Base-by-base conservation (phyloP, 2,113 vertebrate genomes). In the Macroglossus sobrinus region DNA sequence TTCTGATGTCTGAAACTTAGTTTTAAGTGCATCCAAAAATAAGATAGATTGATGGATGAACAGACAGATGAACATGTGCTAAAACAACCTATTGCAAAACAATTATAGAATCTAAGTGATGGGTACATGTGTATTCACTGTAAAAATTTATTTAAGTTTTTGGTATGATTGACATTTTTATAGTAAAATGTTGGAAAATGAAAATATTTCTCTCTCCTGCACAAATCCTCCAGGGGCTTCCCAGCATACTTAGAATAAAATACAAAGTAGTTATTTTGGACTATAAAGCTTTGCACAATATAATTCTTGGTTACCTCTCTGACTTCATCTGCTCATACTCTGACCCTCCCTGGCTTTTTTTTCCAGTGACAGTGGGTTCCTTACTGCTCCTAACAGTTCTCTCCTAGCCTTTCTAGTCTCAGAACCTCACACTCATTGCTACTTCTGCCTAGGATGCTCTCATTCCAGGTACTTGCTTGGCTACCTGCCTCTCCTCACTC, bases 11-110 rank as follows among this genome's bases (percentile, higher is more conserved):
- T 71, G 21, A 74, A 78, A 38, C 6, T 92, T 66, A 69, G 86
- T 84, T 84, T 80, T 22, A 92, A 95, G 13, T 30, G 7, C 35
- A 64, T 75, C 9, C 75, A 57, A 78, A 87, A 91, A 72, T 59
- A 85, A 74, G 7, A 72, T 50, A 7, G 5, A 50, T 50, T 84
- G 71, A 71, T 53, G 21, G 28, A 66, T 79, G 68, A 87, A 92
- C 11, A 57, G 40, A 84, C 18, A 71, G 68, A 64, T 47, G 71
- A n/a, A 79, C 53, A 28, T 24, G 11, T 84, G 19, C 12, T 91
- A 69, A 55, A 78, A 85, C 38, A 75, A 64, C 33, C 33, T 28
- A 19, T 5, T n/a, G 26, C 59, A 79, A 96, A 79, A 84, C 33
- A 79, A 50, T 64, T 63, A 13, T 15, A 50, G 19, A 64, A 53